A percentile compares a stretch with the other conserved stretches of the same genome.
phyloP scores from a whole-genome alignment of 2,888 invertebrate species.

The Clusia tigrina region DNA sequence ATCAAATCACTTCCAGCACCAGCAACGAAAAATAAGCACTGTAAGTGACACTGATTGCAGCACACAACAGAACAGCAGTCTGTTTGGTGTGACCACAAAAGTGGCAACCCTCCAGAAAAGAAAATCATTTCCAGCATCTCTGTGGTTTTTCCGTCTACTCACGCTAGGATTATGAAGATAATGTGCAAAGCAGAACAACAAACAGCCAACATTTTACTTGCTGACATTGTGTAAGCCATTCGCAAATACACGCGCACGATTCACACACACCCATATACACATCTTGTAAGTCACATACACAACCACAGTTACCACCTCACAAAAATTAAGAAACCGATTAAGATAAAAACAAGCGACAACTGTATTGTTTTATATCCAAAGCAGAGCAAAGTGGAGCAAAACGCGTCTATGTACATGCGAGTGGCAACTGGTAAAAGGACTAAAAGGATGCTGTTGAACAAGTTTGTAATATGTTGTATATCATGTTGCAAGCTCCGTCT shows the following conservation, averaged over 20 bases:
- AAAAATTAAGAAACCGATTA: conserved; percentile 40
- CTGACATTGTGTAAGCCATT: conserved; percentile 1
- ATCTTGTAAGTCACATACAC: not conserved
- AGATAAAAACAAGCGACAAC: conserved; percentile 60
- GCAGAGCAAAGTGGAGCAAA: not conserved
- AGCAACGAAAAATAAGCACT: not conserved
- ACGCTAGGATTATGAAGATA: not conserved
- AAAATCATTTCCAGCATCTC: not conserved
- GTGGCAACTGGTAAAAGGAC: not conserved
- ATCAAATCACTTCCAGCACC: not conserved
- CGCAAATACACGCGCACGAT: not conserved
- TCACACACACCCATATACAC: not conserved
- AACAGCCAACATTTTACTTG: not conserved
- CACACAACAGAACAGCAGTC: no score
- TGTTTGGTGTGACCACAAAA: conserved; percentile 5
- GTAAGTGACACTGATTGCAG: not conserved
- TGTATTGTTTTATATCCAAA: conserved; percentile 47
- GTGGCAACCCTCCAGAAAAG: not conserved
- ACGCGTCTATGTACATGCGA: no score
- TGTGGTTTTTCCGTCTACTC: not conserved
- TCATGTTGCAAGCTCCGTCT: conserved; percentile 1
- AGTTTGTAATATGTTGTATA: not conserved
- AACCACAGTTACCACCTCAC: not conserved
- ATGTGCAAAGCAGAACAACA: not conserved
- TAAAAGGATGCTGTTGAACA: not conserved